A percentile compares a stretch with the other conserved stretches of the same genome.
These are phyloP conservation scores for Heliconius charithonia DNA, from an alignment of 2,888 invertebrate genomes.

Conservation along the genomic window DNA sequence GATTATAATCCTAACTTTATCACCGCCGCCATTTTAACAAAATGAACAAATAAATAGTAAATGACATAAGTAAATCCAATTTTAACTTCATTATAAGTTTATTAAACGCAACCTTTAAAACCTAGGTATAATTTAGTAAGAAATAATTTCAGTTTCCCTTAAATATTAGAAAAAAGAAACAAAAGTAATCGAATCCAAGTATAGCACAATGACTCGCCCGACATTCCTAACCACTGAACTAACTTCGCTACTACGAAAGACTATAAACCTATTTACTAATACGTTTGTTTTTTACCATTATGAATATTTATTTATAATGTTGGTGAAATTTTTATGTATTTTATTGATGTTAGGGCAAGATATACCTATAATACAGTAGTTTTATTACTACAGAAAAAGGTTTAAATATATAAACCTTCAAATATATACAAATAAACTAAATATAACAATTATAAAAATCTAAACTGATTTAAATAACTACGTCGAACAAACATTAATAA, in stretches of 20 bases:
- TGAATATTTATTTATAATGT: neutral
- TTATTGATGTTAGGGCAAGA: neutral
- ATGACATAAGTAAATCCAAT: too few relatives aligned
- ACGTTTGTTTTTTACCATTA: neutral
- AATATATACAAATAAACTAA: too few relatives aligned
- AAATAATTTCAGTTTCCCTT: neutral
- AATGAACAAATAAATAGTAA: neutral
- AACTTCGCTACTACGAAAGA: neutral
- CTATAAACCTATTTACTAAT: constrained; percentile 4
- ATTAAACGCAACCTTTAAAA: too few relatives aligned
- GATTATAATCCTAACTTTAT: too few relatives aligned
- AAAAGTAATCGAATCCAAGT: constrained; percentile 2
- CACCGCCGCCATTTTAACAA: too few relatives aligned
- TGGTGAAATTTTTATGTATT: neutral
- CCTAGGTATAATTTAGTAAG: neutral
- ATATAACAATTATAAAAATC: too few relatives aligned
- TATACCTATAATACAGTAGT: neutral
- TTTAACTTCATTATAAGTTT: too few relatives aligned
- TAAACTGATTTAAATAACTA: too few relatives aligned
- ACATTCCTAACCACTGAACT: constrained; percentile 27
- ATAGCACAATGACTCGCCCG: constrained; percentile 27
- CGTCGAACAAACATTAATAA: too few relatives aligned
- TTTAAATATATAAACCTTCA: too few relatives aligned
- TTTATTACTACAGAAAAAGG: too few relatives aligned
- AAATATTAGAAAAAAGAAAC: neutral